Conservation (phyloP, 1,140 invertebrate species). For the Lysiphlebus fabarum region DNA sequence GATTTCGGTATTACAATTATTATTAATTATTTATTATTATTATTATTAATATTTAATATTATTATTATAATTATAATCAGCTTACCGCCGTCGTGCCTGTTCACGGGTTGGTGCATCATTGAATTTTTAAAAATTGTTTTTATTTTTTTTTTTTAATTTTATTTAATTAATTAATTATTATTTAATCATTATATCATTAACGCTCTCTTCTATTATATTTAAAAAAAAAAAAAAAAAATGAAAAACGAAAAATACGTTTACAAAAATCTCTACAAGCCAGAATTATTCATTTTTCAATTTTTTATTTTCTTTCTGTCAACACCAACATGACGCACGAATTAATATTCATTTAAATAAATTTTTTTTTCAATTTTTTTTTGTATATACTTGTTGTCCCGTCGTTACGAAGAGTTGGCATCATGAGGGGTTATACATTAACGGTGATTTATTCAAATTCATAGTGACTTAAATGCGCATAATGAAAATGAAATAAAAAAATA, state of each 20-base stretch:
- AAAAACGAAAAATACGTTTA: neutral
- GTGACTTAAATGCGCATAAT: too few relatives aligned
- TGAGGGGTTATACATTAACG: too few relatives aligned
- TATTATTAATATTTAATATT: constrained; percentile 45
- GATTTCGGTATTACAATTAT: constrained; percentile 50
- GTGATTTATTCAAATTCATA: too few relatives aligned
- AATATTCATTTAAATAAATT: too few relatives aligned
- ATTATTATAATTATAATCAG: constrained; percentile 39
- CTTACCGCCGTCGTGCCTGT: constrained; percentile 28
- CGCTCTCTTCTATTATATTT: constrained; percentile 1
- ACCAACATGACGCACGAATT: too few relatives aligned
- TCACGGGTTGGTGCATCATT: constrained; percentile 17
- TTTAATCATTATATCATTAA: constrained; percentile 12
- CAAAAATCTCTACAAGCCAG: too few relatives aligned
- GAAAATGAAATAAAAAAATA: too few relatives aligned
- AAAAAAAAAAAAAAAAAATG: neutral
- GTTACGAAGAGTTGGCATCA: too few relatives aligned
- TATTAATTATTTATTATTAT: constrained; percentile 31
- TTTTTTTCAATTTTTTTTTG: too few relatives aligned
- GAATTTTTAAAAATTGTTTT: constrained; percentile 9
- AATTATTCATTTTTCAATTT: too few relatives aligned
- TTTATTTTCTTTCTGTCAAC: too few relatives aligned
- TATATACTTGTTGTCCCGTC: too few relatives aligned
- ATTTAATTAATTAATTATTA: constrained; percentile 23
- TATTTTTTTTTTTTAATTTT: constrained; percentile 14